These are phyloP conservation scores for Drosophila limbata DNA, from an alignment of 2,888 invertebrate genomes.

Conservation along the genomic window DNA sequence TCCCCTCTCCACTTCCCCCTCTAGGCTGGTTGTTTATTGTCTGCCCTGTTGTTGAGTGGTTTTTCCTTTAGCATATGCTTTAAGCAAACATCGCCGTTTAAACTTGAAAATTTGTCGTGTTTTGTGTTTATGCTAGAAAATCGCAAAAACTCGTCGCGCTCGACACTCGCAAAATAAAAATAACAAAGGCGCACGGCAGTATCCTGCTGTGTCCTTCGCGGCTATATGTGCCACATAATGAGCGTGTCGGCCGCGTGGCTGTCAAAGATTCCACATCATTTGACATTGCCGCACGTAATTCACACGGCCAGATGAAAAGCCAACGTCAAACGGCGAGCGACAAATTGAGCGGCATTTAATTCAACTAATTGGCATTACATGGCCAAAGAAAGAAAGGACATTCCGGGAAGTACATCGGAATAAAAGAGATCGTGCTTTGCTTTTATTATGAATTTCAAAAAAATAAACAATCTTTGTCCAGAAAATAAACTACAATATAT, in stretches of 20 bases:
- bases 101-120: constrained; percentile 66
- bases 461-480: background rate
- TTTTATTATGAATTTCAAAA: background rate
- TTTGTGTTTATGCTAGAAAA: constrained; percentile 29
- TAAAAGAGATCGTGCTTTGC: background rate
- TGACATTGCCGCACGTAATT: constrained; percentile 77
- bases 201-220: constrained; percentile 52
- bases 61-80: constrained; percentile 76
- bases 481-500: background rate
- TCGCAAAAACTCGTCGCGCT: constrained; percentile 21
- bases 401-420: background rate
- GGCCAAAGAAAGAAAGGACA: constrained; percentile 1
- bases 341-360: constrained; percentile 79
- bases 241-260: constrained; percentile 76
- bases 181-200: constrained; percentile 55
- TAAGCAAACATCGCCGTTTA: constrained; percentile 74
- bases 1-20: background rate
- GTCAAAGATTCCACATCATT: constrained; percentile 81
- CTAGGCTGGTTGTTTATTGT: constrained; percentile 68
- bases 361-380: constrained; percentile 71
- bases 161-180: constrained; percentile 17
- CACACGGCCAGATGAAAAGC: constrained; percentile 73
- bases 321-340: constrained; percentile 56
- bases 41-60: constrained; percentile 77
- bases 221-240: constrained; percentile 66